Evolutionary conservation across 1,140 invertebrate species (phyloP).

Genomic region (Neocloeon triangulifer): DNA sequence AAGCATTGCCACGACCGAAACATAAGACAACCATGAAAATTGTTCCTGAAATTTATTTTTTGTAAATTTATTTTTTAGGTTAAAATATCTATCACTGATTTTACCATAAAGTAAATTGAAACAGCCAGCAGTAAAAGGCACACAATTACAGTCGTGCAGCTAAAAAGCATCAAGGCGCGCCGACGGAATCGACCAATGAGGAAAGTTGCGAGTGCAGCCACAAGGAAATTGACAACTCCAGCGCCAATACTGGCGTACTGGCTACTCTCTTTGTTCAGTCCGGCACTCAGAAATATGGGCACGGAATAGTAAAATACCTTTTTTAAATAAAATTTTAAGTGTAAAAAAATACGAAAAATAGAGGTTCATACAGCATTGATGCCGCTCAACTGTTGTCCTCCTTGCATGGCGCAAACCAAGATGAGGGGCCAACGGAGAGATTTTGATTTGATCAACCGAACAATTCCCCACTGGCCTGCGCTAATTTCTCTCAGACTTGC

Average conservation of each 20-base stretch:
- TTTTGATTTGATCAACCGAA: slow-evolving; percentile 4
- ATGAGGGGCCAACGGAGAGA: slow-evolving; percentile 37
- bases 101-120: slow-evolving; percentile 31
- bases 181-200: slow-evolving; percentile 31
- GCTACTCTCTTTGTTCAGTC: slow-evolving; percentile 23
- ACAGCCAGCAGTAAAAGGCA: slow-evolving; percentile 28
- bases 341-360: slow-evolving; percentile 1
- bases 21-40: slow-evolving; percentile 39
- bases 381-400: slow-evolving; percentile 63
- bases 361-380: slow-evolving; percentile 73
- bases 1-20: slow-evolving; percentile 46
- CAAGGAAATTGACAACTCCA: slow-evolving; percentile 41
- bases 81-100: too few relatives aligned
- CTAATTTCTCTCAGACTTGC: not conserved
- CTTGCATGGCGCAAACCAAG: slow-evolving; percentile 47
- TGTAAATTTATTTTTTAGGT: too few relatives aligned
- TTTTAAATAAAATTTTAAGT: slow-evolving; percentile 9
- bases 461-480: slow-evolving; percentile 2
- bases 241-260: slow-evolving; percentile 49
- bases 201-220: slow-evolving; percentile 34
- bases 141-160: slow-evolving; percentile 22
- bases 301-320: slow-evolving; percentile 66
- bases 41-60: slow-evolving; percentile 25
- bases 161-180: slow-evolving; percentile 29
- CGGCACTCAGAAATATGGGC: slow-evolving; percentile 41